Evolutionary conservation across 2,888 invertebrate genomes (phyloP).

Genomic region (Ferdinandea cuprea): DNA sequence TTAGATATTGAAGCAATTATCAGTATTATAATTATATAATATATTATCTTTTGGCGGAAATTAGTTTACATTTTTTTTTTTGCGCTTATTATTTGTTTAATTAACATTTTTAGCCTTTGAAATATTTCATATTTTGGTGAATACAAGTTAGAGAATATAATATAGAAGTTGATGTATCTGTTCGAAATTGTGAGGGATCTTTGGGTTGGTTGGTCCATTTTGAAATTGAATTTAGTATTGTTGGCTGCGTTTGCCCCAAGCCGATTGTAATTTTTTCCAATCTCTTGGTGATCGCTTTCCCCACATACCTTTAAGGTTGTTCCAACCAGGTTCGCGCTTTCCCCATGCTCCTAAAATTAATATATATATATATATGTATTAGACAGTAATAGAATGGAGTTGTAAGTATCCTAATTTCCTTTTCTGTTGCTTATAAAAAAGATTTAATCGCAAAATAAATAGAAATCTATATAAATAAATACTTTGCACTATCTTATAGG

Average conservation of each 20-base stretch:
- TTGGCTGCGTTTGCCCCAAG: conserved; percentile 82
- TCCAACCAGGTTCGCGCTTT: conserved; percentile 91
- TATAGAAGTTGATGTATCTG: too few species aligned
- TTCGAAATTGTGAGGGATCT: background rate
- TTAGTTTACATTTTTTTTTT: background rate
- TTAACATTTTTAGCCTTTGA: background rate
- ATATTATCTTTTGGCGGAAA: conserved; percentile 12
- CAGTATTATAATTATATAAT: conserved; percentile 57
- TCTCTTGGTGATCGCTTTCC: conserved; percentile 85
- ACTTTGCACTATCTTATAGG: too few species aligned
- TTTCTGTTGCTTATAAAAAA: background rate
- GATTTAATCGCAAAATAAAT: too few species aligned
- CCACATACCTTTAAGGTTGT: conserved; percentile 91
- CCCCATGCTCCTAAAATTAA: conserved; percentile 87
- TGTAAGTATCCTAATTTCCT: too few species aligned
- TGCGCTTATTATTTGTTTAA: background rate
- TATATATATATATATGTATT: conserved; percentile 7
- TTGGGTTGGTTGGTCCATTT: background rate
- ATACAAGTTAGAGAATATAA: background rate
- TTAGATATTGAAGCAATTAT: background rate
- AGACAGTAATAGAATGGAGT: too few species aligned
- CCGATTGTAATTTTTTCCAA: conserved; percentile 82
- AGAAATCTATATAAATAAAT: too few species aligned
- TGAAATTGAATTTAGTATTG: conserved; percentile 26
- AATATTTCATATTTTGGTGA: background rate